phyloP scores from a whole-genome alignment of 2,888 invertebrate genomes.

The Chymomyza fuscimana region DNA sequence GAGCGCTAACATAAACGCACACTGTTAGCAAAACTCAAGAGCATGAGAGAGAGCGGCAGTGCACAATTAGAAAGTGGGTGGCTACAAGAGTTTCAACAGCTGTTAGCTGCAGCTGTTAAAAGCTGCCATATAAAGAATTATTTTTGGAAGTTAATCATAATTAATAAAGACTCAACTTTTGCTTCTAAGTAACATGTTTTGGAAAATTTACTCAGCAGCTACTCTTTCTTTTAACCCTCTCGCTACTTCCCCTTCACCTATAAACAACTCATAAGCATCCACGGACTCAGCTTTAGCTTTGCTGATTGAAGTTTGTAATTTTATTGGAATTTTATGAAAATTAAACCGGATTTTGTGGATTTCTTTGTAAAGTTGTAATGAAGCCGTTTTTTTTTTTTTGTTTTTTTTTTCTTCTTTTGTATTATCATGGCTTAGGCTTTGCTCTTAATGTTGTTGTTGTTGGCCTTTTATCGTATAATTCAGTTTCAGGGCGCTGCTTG shows the following conservation, averaged over 20 bases:
- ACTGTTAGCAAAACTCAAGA: neutral
- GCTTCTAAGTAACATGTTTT: neutral
- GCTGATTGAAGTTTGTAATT: slow-evolving; percentile 28
- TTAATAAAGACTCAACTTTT: neutral
- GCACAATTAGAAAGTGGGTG: neutral
- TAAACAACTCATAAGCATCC: neutral
- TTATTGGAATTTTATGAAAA: slow-evolving; percentile 61
- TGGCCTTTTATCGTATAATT: neutral
- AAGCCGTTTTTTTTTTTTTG: slow-evolving; percentile 36
- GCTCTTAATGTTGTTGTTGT: slow-evolving; percentile 13
- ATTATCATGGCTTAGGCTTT: neutral
- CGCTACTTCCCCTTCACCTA: neutral
- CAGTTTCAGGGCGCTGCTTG: neutral
- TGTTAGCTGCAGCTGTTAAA: neutral
- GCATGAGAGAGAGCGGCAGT: neutral
- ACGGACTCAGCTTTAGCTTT: neutral
- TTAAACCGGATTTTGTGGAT: slow-evolving; percentile 60
- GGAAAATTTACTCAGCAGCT: neutral
- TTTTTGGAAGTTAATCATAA: neutral
- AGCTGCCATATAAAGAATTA: neutral
- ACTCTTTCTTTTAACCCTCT: neutral
- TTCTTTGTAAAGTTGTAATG: slow-evolving; percentile 48
- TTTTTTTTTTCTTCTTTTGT: slow-evolving; percentile 8
- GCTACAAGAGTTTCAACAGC: neutral
- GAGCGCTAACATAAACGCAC: neutral